Base-by-base conservation (phyloP, 1,140 invertebrate species). In the Scylla paramamosain region DNA sequence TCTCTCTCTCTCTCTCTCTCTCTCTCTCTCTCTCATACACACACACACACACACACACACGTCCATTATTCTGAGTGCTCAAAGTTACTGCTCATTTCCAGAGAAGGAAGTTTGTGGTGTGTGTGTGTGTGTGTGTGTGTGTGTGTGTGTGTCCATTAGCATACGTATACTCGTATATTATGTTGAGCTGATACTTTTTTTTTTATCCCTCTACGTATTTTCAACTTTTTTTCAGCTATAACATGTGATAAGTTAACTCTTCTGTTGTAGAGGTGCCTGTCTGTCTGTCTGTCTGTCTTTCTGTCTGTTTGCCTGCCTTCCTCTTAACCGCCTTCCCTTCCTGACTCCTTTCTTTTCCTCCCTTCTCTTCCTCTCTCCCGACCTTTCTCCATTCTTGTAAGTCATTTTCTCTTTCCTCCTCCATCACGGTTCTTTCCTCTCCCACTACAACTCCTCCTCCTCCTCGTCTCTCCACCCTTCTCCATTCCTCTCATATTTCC, bases 91-190 rank as follows among this genome's bases (percentile, higher is more conserved):
- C 67, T 77, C 67, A 77, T 77, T n/a, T 77, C 25, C 67, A n/a
- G 6, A 12, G 67, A n/a, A n/a, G 67, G 67, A 77, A 77, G 67
- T 77, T 77, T 77, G 8, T 77, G n/a, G n/a, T n/a, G 67, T 77
- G 67, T 77, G 67, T 77, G 67, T 77, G 25, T 77, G 67, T 77
- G 67, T 77, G 67, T 77, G 67, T 77, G 67, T 77, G 67, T 77
- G 67, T 77, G 67, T 77, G 67, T 77, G 67, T 77, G 67, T 77
- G 67, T 77, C 12, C 16, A 20, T 59, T 0, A 14, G 52, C 16
- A 59, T 59, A 59, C 16, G 10, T 59, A 20, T 59, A 14, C 14
- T 7, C 14, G 46, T 48, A 8, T 59, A 59, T 59, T 12, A 59
- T 59, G 10, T 59, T 20, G 2, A 59, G 20, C n/a, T 77, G 6